Base-by-base conservation (phyloP, 2,888 invertebrate genomes). In the Gasteruption jaculator region DNA sequence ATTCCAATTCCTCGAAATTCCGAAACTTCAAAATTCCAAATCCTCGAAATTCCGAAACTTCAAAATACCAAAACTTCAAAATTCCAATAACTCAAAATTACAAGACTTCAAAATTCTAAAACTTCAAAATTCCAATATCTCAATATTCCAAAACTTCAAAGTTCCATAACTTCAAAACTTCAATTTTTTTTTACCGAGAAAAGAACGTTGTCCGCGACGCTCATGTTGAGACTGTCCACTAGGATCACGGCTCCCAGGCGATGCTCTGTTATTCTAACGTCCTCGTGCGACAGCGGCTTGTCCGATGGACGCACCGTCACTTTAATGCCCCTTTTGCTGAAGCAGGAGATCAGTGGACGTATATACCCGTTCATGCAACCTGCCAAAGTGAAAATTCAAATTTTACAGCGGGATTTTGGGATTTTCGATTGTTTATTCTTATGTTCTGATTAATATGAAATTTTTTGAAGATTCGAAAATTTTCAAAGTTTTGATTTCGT, bases 201-300 rank as follows among this genome's bases (percentile, higher is more conserved):
- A 1, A 71, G 50, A n/a, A 70, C 54, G 39, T 68, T 70, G 6
- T 69, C 61, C 5, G 58, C 42, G 0, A 57, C 52, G 1, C 63
- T 63, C 4, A 65, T 37, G 51, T 70, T 63, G 3, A 69, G 46
- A 20, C 56, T 57, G 30, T 71, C 71, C 7, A 68, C 29, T 15
- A 70, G 45, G 7, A 71, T 61, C 1, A 71, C 53, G 1, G 66
- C 63, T 19, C 70, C 67, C 4, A 71, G 52, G 1, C 68, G 62
- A 38, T 67, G 63, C 15, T 55, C 52, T 29, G 49, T 45, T 24
- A 68, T 60, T 11, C 43, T 49, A 2, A 71, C 45, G n/a, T 54
- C 56, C 24, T 63, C 56, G 0, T 61, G 56, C 38, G 71, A 38
- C 38, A 60, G 60, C 3, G 64, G 59, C 41, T 56, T 61, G 5